Evolutionary conservation across 2,888 invertebrate genomes (phyloP).

Genomic region (Exephanes ischioxanthus): DNA sequence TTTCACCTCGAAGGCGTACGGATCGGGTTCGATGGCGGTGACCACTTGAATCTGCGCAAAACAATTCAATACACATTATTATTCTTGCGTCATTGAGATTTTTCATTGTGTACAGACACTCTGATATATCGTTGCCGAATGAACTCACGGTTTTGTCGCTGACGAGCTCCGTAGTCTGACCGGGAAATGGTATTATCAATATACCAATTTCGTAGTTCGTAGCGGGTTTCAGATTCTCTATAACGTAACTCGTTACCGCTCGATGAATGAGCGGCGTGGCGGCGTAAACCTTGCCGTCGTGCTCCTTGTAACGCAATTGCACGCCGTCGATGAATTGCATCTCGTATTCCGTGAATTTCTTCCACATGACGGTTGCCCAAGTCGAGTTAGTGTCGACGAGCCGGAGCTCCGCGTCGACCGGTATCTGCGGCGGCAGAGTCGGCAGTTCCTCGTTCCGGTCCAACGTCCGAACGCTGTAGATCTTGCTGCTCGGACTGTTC

Average conservation of each 20-base stretch:
- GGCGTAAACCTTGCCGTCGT: constrained; percentile 93
- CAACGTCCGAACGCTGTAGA: constrained; percentile 91
- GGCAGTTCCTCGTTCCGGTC: constrained; percentile 85
- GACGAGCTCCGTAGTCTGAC: constrained; percentile 91
- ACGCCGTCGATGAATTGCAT: constrained; percentile 94
- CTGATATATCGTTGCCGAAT: not conserved
- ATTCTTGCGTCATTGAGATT: not conserved
- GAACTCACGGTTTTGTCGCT: constrained; percentile 88
- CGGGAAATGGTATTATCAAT: constrained; percentile 93
- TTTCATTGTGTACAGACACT: constrained; percentile 8
- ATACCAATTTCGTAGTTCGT: constrained; percentile 94
- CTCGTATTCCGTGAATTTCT: constrained; percentile 92
- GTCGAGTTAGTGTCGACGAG: constrained; percentile 92
- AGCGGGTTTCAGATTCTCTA: constrained; percentile 92
- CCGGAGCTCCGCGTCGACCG: constrained; percentile 90
- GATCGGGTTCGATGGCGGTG: constrained; percentile 87
- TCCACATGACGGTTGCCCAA: constrained; percentile 92
- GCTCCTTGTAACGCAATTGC: constrained; percentile 93
- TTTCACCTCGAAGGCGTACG: constrained; percentile 93
- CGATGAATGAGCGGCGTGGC: constrained; percentile 94
- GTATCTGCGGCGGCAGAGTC: constrained; percentile 87
- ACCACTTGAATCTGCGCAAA: constrained; percentile 78
- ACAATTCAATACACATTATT: constrained; percentile 7
- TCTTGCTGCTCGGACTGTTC: constrained; percentile 91
- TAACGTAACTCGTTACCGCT: constrained; percentile 91